Conservation (phyloP, 2,888 invertebrate genomes). For the Merodon equestris region DNA sequence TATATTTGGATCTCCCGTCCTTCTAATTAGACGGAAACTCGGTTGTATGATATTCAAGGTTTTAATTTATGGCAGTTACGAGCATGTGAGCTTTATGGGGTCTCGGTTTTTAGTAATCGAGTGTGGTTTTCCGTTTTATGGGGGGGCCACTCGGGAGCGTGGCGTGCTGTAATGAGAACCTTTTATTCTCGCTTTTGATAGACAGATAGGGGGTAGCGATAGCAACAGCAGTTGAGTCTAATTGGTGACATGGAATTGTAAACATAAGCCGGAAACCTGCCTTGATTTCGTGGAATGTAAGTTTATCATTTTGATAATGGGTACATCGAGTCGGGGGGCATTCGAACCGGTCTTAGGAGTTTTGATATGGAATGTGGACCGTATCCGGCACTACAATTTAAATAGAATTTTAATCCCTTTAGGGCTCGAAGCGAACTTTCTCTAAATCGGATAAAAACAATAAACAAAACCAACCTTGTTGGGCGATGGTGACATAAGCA, state of each 20-base stretch:
- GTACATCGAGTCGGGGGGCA: constrained; percentile 16
- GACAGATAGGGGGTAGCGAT: neutral
- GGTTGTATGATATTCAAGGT: constrained; percentile 37
- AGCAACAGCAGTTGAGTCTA: neutral
- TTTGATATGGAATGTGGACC: no score
- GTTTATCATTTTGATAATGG: neutral
- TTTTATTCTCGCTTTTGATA: neutral
- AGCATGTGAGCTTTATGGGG: constrained; percentile 28
- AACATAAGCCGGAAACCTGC: constrained; percentile 17
- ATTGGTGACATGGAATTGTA: constrained; percentile 12
- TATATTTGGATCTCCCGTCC: constrained; percentile 5
- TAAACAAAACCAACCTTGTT: no score
- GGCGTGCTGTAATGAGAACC: constrained; percentile 23
- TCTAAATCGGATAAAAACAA: no score
- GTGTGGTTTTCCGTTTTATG: constrained; percentile 34
- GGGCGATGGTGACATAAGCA: no score
- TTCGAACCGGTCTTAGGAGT: no score
- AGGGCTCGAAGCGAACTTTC: no score
- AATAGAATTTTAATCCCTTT: no score
- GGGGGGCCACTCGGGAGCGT: constrained; percentile 19
- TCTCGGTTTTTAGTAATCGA: constrained; percentile 15
- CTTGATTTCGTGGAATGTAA: constrained; percentile 17
- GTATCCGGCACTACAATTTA: no score
- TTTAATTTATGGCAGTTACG: constrained; percentile 7
- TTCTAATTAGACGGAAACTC: constrained; percentile 46